These are phyloP conservation scores for Aythya baeri DNA, from an alignment of 2,113 vertebrate genomes.

Conservation along the genomic window DNA sequence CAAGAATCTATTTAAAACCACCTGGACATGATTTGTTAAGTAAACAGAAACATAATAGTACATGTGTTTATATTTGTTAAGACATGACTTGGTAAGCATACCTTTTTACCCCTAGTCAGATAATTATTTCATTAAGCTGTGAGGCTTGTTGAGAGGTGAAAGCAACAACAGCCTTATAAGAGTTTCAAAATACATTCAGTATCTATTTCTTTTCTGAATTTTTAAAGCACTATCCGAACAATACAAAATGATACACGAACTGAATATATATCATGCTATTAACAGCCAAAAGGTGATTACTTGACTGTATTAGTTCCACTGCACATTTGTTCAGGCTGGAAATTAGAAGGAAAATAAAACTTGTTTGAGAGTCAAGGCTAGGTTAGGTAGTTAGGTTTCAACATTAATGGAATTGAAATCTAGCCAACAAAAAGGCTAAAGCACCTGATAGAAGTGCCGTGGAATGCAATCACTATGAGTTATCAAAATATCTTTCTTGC, in stretches of 20 bases:
- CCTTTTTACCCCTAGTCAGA: accelerated
- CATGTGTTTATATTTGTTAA: neutral
- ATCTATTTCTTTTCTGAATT: neutral
- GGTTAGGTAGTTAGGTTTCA: neutral
- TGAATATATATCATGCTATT: accelerated
- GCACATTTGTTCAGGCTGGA: accelerated
- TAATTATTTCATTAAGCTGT: accelerated
- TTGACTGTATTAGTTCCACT: accelerated
- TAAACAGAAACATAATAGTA: neutral
- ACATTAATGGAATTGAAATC: neutral
- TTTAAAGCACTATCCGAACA: neutral
- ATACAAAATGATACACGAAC: neutral
- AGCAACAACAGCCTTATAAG: neutral
- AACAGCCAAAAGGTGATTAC: neutral
- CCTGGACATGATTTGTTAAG: neutral
- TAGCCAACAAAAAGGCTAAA: neutral
- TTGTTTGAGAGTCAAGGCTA: neutral
- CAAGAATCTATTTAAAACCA: neutral
- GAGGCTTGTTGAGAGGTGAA: neutral
- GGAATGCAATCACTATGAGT: neutral
- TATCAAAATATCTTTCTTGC: neutral
- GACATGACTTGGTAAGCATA: neutral
- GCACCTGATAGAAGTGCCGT: neutral
- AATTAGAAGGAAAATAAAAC: neutral
- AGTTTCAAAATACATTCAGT: neutral